Conservation (phyloP, 1,140 invertebrate species). For the Camponotus vicinus region DNA sequence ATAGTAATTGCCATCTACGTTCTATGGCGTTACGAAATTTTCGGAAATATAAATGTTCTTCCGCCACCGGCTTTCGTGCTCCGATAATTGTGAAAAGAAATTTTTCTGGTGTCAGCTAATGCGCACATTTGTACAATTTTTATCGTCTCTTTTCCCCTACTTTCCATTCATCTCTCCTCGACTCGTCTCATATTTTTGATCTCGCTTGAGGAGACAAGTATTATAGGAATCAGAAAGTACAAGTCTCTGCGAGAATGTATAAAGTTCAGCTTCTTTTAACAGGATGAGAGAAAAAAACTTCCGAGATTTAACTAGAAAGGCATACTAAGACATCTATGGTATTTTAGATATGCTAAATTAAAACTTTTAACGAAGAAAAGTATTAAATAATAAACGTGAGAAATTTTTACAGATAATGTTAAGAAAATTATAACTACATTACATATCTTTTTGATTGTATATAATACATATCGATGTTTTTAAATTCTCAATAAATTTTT, state of each 20-base stretch:
- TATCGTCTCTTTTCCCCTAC: neutral
- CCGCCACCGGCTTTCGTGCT: neutral
- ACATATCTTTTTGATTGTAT: neutral
- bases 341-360: neutral
- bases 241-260: neutral
- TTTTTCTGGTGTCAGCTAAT: neutral
- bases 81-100: constrained; percentile 21
- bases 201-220: neutral
- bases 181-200: neutral
- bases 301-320: neutral
- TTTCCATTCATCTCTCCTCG: neutral
- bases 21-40: neutral
- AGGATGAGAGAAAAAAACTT: neutral
- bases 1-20: neutral
- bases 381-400: neutral
- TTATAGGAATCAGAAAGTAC: neutral
- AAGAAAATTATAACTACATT: no score
- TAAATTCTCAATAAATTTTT: neutral
- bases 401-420: no score
- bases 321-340: neutral
- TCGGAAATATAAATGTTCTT: neutral
- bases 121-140: neutral
- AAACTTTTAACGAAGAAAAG: no score
- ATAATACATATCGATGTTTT: neutral
- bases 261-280: neutral